Evolutionary conservation across 2,888 invertebrate species (phyloP), one percentile per base, ranked within the genome.

Genomic region (Agyllia agylla): DNA sequence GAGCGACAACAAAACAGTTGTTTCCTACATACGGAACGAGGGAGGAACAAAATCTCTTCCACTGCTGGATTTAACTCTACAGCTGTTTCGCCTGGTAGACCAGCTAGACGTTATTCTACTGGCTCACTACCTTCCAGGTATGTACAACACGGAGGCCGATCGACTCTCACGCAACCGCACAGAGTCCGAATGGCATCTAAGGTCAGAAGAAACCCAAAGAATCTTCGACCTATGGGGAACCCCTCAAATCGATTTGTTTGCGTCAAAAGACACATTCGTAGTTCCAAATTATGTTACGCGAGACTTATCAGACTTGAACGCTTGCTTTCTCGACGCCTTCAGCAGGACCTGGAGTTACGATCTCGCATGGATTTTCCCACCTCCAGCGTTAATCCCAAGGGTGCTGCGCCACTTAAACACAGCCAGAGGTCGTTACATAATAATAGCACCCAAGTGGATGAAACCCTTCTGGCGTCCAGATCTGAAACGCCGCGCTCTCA

Each of bases 191-290:
- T 94, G 93, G 95, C 92, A 93, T 80, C 90, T 93, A 2, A 5
- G 9, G 20, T 9, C 75, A 24, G 64, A 82, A 35, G 91, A 82
- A 27, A 92, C 92, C 5, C 8, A 31, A 13, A 79, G 2, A 38
- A 70, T 95, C 6, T 94, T 94, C 87, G 15, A 20, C 9, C 75
- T 1, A 13, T 94, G 93, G 93, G 93, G 92, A 1, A 77, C 17
- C 1, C 94, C 94, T 17, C 86, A 88, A 3, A 79, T 95, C 89
- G 93, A 94, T 81, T 87, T 94, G 0, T 93, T 94, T 33, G 94
- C 93, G 0, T 91, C 94, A 13, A 85, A 27, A 49, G n/a, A 49
- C 0, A 91, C 92, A 11, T 85, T 91, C 75, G 91, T 94, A 9
- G 92, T 94, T 1, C 64, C 88, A 15, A 85, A 27, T 0, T 94